Conservation (phyloP, 2,113 vertebrate species). For the Felis chaus region DNA sequence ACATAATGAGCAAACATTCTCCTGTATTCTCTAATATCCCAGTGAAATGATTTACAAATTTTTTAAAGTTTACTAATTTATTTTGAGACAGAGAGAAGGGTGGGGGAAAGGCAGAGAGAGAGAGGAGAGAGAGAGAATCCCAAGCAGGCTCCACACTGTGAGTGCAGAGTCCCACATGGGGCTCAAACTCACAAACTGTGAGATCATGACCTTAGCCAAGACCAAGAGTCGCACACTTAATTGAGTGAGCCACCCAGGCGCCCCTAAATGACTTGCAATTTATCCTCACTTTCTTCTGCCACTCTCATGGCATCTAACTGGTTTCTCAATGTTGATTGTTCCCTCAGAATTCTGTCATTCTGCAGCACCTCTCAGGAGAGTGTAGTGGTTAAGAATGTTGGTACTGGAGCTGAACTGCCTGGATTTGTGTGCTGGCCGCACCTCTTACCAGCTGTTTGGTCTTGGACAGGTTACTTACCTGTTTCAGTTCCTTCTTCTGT, state of each 20-base stretch:
- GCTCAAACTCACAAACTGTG: too few relatives aligned
- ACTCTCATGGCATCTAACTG: not conserved
- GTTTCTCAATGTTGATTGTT: not conserved
- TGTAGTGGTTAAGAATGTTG: not conserved
- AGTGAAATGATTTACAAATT: not conserved
- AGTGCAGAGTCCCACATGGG: too few relatives aligned
- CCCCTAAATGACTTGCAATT: not conserved
- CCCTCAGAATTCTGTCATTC: not conserved
- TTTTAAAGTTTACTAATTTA: too few relatives aligned
- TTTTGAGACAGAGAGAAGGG: too few relatives aligned
- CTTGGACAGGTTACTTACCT: not conserved
- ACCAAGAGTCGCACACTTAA: too few relatives aligned
- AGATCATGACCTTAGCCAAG: too few relatives aligned
- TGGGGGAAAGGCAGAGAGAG: too few relatives aligned
- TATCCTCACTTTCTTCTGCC: not conserved
- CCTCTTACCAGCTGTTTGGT: not conserved
- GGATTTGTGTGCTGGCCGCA: not conserved
- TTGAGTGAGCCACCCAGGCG: too few relatives aligned
- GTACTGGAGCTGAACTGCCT: not conserved
- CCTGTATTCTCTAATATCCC: not conserved
- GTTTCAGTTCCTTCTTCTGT: not conserved
- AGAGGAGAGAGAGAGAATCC: too few relatives aligned
- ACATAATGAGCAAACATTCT: not conserved
- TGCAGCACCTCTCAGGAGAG: not conserved
- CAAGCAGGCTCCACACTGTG: too few relatives aligned